Evolutionary conservation across 1,140 invertebrate genomes (phyloP), one percentile per base, ranked within the genome.

Genomic region (Brachionus asplanchnoidis): DNA sequence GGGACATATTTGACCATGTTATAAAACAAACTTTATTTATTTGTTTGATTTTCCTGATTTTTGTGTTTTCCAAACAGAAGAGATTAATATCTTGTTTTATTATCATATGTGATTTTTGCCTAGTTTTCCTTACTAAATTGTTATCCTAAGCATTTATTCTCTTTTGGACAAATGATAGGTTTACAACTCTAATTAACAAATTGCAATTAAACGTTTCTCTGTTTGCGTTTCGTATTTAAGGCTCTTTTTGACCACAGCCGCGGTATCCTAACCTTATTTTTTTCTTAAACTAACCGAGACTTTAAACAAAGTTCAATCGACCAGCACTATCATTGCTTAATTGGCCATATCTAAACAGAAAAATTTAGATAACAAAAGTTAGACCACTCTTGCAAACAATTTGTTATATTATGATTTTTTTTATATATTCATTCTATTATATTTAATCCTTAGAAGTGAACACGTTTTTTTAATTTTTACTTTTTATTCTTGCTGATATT

Each of bases 1-100:
- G 53, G 53, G 53, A 60, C 53, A 60, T 60, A 60, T 60, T 60
- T 60, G 53, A 60, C 53, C 53, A 60, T 60, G 53, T 60, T 60
- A 60, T 60, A 60, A 60, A 60, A 60, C 53, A 60, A 60, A 60
- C 53, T 60, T 20, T 60, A 60, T 60, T 23, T 60, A 56, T 60
- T 60, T 60, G 53, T 60, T 60, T 60, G 53, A 60, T 60, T 60
- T 60, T 60, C 53, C 53, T 60, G 53, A 60, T 60, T 60, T 60
- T 60, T 60, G 17, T 60, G 53, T 60, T 60, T 26, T 60, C 32
- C 53, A 60, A 60, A 60, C 23, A 60, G 53, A 60, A 60, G 53
- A 60, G 53, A 60, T 60, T 60, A 60, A 26, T 60, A 23, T 60
- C n/a, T 60, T 60, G 53, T 60, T 60, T 60, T 60, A 20, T 60